A percentile compares a stretch with the other conserved stretches of the same genome.
Evolutionary conservation across 2,797 vertebrate species (phyloP).

Genomic region (Bucorvus abyssinicus): DNA sequence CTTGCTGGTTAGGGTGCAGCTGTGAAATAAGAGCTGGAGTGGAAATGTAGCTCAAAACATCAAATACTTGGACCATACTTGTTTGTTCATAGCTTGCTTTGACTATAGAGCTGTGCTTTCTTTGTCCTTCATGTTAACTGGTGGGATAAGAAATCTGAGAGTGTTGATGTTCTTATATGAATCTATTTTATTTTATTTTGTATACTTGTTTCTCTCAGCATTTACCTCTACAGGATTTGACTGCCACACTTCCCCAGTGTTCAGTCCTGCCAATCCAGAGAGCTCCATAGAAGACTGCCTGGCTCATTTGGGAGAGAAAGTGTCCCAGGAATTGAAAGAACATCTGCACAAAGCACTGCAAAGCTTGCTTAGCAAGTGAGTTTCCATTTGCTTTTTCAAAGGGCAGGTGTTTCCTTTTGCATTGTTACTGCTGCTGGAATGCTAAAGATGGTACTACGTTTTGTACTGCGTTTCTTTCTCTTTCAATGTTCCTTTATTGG

Average conservation of each 20-base stretch:
- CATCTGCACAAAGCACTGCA: constrained; percentile 80
- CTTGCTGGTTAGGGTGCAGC: neutral
- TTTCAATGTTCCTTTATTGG: neutral
- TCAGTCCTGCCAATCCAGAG: constrained; percentile 87
- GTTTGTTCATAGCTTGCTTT: neutral
- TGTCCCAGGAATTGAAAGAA: constrained; percentile 79
- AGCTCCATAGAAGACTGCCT: constrained; percentile 90
- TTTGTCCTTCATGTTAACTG: neutral
- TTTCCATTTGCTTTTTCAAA: constrained; percentile 41
- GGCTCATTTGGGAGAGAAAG: constrained; percentile 82
- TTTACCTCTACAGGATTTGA: constrained; percentile 86
- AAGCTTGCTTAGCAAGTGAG: constrained; percentile 86
- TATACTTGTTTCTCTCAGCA: constrained; percentile 70
- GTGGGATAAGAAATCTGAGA: neutral
- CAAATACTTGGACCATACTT: neutral
- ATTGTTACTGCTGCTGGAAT: neutral
- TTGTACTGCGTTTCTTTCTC: neutral
- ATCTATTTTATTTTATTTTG: neutral
- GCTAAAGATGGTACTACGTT: neutral
- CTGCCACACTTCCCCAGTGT: constrained; percentile 86
- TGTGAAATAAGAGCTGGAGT: neutral
- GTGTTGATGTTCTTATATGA: neutral
- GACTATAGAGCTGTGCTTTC: neutral
- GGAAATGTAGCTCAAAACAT: neutral
- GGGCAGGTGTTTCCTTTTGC: neutral